These are phyloP conservation scores for Terebella lapidaria DNA, from an alignment of 2,888 invertebrate genomes.

Conservation along the genomic window DNA sequence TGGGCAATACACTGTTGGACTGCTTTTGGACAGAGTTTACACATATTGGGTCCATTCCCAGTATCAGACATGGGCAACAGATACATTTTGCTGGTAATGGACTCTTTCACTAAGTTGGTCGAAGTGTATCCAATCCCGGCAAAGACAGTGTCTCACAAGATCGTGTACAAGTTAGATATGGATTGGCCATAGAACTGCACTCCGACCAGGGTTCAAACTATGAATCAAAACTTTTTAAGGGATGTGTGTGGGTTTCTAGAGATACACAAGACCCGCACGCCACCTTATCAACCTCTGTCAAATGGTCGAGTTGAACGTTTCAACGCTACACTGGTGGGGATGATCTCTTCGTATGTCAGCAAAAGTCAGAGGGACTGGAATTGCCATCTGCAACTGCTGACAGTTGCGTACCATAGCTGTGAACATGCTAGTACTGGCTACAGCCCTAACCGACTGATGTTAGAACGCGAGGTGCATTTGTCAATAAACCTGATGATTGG, in stretches of 20 bases:
- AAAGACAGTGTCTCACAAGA: neutral
- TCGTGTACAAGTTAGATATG: neutral
- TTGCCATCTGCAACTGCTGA: neutral
- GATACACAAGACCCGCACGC: neutral
- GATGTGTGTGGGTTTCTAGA: neutral
- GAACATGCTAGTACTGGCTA: neutral
- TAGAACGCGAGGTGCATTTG: neutral
- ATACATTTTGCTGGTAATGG: too few species aligned
- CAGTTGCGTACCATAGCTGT: neutral
- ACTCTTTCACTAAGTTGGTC: too few species aligned
- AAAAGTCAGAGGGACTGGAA: neutral
- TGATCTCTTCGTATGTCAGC: neutral
- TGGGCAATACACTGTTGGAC: too few species aligned
- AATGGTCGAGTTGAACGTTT: neutral
- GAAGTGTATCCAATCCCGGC: too few species aligned
- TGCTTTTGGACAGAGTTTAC: too few species aligned
- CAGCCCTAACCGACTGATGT: neutral
- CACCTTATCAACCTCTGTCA: neutral
- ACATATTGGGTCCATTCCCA: too few species aligned
- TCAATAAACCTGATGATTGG: neutral
- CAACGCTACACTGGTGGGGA: too few species aligned
- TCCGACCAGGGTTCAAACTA: neutral
- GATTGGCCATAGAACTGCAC: neutral
- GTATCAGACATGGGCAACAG: too few species aligned
- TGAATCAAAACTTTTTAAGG: neutral